Conservation (phyloP, 2,888 invertebrate genomes). For the Trichopria drosophilae region DNA sequence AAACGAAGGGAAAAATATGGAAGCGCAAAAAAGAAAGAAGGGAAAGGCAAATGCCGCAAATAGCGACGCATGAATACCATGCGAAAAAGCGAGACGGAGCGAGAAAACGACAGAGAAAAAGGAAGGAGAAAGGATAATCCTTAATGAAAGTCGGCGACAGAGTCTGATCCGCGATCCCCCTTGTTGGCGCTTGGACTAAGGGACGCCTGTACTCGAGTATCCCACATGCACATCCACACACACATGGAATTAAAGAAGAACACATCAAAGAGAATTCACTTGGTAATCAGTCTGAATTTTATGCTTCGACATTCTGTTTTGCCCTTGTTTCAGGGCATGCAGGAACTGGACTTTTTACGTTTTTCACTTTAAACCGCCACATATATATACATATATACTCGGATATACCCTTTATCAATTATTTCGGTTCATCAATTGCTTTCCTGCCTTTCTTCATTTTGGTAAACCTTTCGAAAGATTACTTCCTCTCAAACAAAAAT, state of each 20-base stretch:
- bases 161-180: conserved; percentile 40
- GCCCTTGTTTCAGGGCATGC: too few species aligned
- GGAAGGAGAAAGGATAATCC: conserved; percentile 38
- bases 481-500: too few species aligned
- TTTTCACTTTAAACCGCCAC: too few species aligned
- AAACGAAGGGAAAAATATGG: background rate
- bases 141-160: conserved; percentile 41
- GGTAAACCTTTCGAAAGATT: too few species aligned
- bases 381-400: too few species aligned
- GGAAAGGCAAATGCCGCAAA: background rate
- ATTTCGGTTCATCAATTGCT: too few species aligned
- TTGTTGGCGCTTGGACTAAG: conserved; percentile 26
- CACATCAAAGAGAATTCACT: conserved; percentile 34
- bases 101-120: conserved; percentile 11
- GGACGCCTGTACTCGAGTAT: conserved; percentile 30
- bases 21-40: background rate
- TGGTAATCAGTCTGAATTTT: too few species aligned
- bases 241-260: conserved; percentile 33
- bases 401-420: too few species aligned
- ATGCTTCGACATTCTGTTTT: too few species aligned
- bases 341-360: too few species aligned
- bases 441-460: too few species aligned
- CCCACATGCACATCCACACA: conserved; percentile 29
- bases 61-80: background rate
- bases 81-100: conserved; percentile 5